These are phyloP conservation scores for Tinea pellionella DNA, from an alignment of 2,888 invertebrate species.

Conservation along the genomic window DNA sequence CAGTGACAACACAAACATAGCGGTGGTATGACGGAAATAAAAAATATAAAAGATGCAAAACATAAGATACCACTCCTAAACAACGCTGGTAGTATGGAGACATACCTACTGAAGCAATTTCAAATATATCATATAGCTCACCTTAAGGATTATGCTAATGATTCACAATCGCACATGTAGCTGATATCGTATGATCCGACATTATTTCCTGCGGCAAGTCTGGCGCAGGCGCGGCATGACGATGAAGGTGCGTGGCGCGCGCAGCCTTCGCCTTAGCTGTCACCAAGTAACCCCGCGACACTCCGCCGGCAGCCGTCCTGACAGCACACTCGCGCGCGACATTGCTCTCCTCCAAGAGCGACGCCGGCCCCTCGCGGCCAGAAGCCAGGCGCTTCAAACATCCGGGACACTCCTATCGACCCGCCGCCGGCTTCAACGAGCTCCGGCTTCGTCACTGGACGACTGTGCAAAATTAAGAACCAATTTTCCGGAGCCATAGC, in stretches of 20 bases:
- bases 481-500: constrained; percentile 19
- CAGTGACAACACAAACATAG: not conserved
- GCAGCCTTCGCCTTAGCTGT: constrained; percentile 22
- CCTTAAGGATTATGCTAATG: constrained; percentile 12
- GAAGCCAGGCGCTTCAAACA: constrained; percentile 15
- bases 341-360: constrained; percentile 53
- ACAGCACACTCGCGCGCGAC: constrained; percentile 48
- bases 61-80: not conserved
- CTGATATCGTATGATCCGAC: constrained; percentile 1
- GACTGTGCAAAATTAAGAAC: not conserved
- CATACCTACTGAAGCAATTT: not conserved
- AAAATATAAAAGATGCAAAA: not conserved
- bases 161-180: constrained; percentile 10
- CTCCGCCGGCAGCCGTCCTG: constrained; percentile 61
- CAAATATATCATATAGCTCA: constrained; percentile 9
- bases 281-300: constrained; percentile 29
- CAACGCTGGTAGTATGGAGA: not conserved
- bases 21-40: not conserved
- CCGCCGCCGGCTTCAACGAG: constrained; percentile 24
- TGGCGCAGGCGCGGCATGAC: constrained; percentile 50
- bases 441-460: not conserved
- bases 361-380: constrained; percentile 51
- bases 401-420: constrained; percentile 39
- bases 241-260: constrained; percentile 42
- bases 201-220: constrained; percentile 16